phyloP scores from a whole-genome alignment of 1,140 invertebrate species.

The Portunus trituberculatus region DNA sequence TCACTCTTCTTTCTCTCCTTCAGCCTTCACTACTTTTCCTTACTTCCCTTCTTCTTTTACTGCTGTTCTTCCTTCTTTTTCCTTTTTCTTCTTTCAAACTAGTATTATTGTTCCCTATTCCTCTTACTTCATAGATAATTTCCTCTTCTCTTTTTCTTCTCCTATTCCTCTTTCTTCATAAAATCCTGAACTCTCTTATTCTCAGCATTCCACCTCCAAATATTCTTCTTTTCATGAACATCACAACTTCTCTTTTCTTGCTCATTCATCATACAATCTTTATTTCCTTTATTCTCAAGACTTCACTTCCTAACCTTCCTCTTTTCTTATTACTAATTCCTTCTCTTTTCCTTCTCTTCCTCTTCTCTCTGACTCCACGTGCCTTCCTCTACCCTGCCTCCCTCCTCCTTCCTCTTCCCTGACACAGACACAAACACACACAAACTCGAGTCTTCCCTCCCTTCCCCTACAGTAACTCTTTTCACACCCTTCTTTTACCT shows the following conservation, averaged over 20 bases:
- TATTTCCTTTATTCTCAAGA: not conserved
- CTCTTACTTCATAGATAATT: not conserved
- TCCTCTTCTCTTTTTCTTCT: not conserved
- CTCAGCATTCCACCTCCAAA: not conserved
- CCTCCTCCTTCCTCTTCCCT: not conserved
- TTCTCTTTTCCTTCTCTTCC: not conserved
- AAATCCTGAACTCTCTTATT: not conserved
- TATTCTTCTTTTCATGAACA: not conserved
- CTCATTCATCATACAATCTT: not conserved
- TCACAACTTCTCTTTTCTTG: not conserved
- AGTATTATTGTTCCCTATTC: not conserved
- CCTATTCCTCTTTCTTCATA: not conserved
- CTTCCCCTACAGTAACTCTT: not conserved
- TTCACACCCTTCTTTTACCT: not conserved
- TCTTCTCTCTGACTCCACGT: not conserved
- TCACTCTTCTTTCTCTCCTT: too few relatives aligned
- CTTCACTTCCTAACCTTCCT: not conserved
- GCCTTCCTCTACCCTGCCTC: not conserved
- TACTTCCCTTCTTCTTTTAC: not conserved
- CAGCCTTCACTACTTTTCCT: too few relatives aligned
- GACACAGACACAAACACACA: not conserved
- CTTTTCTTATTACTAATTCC: not conserved
- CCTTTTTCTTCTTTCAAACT: not conserved
- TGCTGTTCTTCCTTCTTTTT: not conserved
- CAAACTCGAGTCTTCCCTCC: not conserved